Evolutionary conservation across 2,113 vertebrate species (phyloP).

Genomic region (Microtus montanus): DNA sequence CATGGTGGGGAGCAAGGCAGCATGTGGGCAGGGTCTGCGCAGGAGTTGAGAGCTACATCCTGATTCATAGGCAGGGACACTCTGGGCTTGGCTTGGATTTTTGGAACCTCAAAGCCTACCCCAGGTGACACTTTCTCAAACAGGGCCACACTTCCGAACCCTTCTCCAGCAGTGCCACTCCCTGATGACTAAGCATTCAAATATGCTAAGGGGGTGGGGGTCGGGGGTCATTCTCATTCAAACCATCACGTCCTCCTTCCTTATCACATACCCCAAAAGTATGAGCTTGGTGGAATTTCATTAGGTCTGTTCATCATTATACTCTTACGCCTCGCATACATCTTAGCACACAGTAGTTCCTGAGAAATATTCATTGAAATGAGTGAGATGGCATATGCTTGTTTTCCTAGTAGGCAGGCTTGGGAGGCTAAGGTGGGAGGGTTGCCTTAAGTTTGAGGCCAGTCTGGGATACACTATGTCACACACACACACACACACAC

Average conservation of each 20-base stretch:
- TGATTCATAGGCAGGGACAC: not conserved
- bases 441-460: not conserved
- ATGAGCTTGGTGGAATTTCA: constrained; percentile 29
- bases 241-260: not conserved
- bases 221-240: not conserved
- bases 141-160: not conserved
- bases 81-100: not conserved
- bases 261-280: not conserved
- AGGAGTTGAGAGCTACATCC: not conserved
- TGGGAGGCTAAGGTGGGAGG: not conserved
- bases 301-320: not conserved
- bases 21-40: not conserved
- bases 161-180: not conserved
- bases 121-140: not conserved
- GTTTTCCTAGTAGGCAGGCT: not conserved
- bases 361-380: not conserved
- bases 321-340: not conserved
- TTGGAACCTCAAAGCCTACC: not conserved
- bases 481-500: too few species aligned
- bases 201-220: not conserved
- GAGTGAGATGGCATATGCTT: not conserved
- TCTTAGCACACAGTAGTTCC: not conserved
- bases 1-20: not conserved
- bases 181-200: not conserved
- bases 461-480: not conserved